Base-by-base conservation (phyloP, 2,797 vertebrate genomes). In the Antennarius maculatus region DNA sequence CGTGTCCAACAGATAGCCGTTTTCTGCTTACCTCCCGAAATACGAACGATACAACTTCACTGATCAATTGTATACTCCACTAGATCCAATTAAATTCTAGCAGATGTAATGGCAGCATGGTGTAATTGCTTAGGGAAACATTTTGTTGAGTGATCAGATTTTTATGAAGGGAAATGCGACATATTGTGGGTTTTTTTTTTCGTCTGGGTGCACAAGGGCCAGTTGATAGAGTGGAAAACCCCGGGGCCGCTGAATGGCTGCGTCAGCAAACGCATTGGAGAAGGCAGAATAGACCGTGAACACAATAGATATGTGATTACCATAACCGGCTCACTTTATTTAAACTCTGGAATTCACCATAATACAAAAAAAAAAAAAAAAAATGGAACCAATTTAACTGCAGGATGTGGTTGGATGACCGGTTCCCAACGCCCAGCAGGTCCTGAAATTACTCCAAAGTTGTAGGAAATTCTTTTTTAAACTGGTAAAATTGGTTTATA, bases 41-140 rank as follows among this genome's bases (percentile, higher is more conserved):
- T 76, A 64, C 61, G 65, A 79, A 67, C 58, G 47, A 48, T 68
- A 58, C 70, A 74, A 61, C 64, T 54, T 66, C 6, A 56, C 81
- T 63, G 81, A 86, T 90, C 82, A 83, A 76, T 79, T 55, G 66
- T 76, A 73, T 72, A 76, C 76, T 77, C 68, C 76, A 72, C 69
- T 79, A 83, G 60, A 80, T 83, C 80, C 87, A 86, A 84, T 86
- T 88, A 89, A 59, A 27, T 69, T 62, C 60, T 16, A 56, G 71
- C 78, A 77, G 74, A 79, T 73, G 79, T 79, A 81, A 82, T 67
- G 63, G 70, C 66, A 67, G 65, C 39, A 15, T 28, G 56, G 75
- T 79, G 77, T 84, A 88, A 90, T 88, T 86, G 82, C 76, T 74
- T 62, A 71, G 85, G 85, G 88, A 88, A 87, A 87, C 64, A 73